phyloP scores from a whole-genome alignment of 1,140 invertebrate species.

The Drosophila busckii region DNA sequence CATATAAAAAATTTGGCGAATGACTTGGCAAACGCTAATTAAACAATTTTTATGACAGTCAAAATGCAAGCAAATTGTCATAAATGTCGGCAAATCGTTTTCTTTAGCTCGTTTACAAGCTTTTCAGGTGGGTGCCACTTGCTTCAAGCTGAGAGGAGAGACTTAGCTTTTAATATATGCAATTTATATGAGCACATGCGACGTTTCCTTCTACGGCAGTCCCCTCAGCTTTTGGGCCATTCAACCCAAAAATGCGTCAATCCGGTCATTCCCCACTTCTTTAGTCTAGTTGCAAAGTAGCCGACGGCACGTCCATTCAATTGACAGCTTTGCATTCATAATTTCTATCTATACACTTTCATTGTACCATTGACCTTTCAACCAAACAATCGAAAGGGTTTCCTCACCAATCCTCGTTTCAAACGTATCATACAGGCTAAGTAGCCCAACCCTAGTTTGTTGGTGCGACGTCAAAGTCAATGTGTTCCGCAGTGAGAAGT shows the following conservation, averaged over 20 bases:
- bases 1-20: constrained; percentile 31
- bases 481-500: background rate
- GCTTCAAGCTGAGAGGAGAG: background rate
- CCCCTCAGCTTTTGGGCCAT: constrained; percentile 6
- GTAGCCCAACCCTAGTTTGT: background rate
- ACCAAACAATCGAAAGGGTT: constrained; percentile 47
- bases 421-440: background rate
- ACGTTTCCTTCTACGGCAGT: constrained; percentile 20
- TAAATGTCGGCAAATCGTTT: constrained; percentile 30
- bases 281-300: constrained; percentile 33
- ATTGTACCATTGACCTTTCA: constrained; percentile 42
- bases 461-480: background rate
- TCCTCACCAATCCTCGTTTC: background rate
- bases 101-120: constrained; percentile 3
- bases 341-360: constrained; percentile 48
- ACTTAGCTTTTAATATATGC: background rate
- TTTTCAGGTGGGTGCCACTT: constrained; percentile 25
- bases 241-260: constrained; percentile 31
- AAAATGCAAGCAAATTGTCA: constrained; percentile 61
- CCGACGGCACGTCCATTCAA: constrained; percentile 44
- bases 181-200: constrained; percentile 1
- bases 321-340: constrained; percentile 60
- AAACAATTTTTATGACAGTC: constrained; percentile 56
- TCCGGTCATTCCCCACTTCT: constrained; percentile 34
- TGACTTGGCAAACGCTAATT: constrained; percentile 61